phyloP scores from a whole-genome alignment of 2,113 vertebrate genomes.

The Brienomyrus brachyistius region DNA sequence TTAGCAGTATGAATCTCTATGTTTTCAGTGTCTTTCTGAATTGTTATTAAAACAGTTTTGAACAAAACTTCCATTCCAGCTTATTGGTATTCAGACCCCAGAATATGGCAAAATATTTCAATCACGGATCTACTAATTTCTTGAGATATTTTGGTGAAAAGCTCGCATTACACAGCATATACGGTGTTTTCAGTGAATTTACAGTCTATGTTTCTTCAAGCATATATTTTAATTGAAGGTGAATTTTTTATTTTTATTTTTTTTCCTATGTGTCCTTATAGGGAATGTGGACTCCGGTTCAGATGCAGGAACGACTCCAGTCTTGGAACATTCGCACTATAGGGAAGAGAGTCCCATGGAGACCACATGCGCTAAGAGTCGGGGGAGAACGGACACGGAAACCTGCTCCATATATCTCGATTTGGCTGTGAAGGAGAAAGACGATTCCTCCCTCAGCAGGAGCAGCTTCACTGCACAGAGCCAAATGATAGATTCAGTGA shows the following conservation, averaged over 20 bases:
- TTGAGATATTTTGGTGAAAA: background rate
- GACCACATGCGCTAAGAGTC: background rate
- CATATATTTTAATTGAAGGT: background rate
- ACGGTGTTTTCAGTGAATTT: background rate
- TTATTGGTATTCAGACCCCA: background rate
- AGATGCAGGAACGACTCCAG: conserved; percentile 29
- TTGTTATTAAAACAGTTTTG: background rate
- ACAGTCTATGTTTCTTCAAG: background rate
- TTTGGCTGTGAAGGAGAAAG: conserved; percentile 19
- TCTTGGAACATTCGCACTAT: conserved; percentile 47
- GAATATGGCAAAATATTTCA: background rate
- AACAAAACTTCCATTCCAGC: background rate
- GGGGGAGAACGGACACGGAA: background rate
- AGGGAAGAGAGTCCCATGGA: background rate
- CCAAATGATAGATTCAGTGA: background rate
- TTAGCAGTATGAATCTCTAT: background rate
- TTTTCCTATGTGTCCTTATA: background rate
- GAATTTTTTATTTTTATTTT: too few species aligned
- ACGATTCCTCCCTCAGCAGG: conserved; percentile 27
- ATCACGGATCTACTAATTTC: background rate
- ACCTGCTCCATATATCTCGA: conserved; percentile 30
- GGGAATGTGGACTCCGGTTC: background rate
- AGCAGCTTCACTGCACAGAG: background rate
- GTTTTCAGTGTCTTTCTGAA: background rate
- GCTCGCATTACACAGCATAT: background rate